Conservation (phyloP, 2,888 invertebrate genomes). For the Athrips mouffetella region DNA sequence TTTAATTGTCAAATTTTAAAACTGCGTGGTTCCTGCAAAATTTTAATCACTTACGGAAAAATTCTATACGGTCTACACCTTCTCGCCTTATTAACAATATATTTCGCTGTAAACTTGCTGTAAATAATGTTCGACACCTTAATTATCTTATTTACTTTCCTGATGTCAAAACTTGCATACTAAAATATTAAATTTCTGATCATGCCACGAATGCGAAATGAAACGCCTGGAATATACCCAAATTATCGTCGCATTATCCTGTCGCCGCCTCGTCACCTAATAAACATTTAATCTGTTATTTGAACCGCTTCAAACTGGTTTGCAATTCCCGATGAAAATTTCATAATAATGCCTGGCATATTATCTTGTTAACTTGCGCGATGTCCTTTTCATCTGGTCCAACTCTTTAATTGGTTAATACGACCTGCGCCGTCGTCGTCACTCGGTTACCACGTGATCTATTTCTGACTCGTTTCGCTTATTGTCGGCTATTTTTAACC, state of each 20-base stretch:
- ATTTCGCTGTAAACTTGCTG: too few species aligned
- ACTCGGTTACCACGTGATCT: slow-evolving; percentile 53
- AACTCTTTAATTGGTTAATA: slow-evolving; percentile 58
- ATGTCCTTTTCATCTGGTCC: slow-evolving; percentile 37
- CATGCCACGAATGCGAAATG: too few species aligned
- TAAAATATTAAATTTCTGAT: too few species aligned
- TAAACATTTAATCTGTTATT: slow-evolving; percentile 1
- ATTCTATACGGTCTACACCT: too few species aligned
- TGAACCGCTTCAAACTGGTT: background rate
- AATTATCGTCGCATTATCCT: background rate
- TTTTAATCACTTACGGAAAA: too few species aligned
- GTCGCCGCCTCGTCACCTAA: background rate
- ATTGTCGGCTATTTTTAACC: slow-evolving; percentile 29
- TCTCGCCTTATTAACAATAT: too few species aligned
- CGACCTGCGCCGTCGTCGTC: slow-evolving; percentile 42
- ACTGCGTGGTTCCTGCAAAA: too few species aligned
- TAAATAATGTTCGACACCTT: too few species aligned
- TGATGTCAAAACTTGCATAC: too few species aligned
- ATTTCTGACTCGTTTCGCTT: slow-evolving; percentile 34
- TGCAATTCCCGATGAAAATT: background rate
- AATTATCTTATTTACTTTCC: too few species aligned
- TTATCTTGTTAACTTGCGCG: slow-evolving; percentile 6
- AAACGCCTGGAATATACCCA: background rate
- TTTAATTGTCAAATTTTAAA: background rate
- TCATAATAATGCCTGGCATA: background rate